Conservation (phyloP, 2,113 vertebrate species). For the Perccottus glenii region DNA sequence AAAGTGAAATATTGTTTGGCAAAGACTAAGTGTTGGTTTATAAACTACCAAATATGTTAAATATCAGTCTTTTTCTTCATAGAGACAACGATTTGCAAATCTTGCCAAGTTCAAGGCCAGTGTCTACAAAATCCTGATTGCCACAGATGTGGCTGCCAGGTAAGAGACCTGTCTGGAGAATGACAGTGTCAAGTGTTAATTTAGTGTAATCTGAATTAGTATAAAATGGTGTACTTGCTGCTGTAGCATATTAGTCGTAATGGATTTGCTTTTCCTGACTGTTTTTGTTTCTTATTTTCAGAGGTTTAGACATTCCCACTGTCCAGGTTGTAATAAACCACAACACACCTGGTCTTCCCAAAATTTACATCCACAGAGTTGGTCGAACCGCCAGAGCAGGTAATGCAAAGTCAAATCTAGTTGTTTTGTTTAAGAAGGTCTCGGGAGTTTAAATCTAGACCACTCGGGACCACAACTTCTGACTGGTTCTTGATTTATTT, state of each 20-base stretch:
- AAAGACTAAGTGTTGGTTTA: too few relatives aligned
- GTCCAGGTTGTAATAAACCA: conserved; percentile 96
- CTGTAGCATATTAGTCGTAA: too few relatives aligned
- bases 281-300: conserved; percentile 38
- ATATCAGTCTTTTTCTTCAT: conserved; percentile 9
- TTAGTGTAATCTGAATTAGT: too few relatives aligned
- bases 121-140: conserved; percentile 92
- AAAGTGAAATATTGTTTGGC: too few relatives aligned
- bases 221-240: too few relatives aligned
- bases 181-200: too few relatives aligned
- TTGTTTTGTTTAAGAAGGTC: neutral
- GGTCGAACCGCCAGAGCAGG: conserved; percentile 94
- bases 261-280: neutral
- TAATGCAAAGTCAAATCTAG: conserved; percentile 35
- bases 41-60: neutral
- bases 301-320: conserved; percentile 93
- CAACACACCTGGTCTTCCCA: conserved; percentile 93
- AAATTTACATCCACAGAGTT: conserved; percentile 94
- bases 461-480: too few relatives aligned
- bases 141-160: conserved; percentile 94
- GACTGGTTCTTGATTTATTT: too few relatives aligned
- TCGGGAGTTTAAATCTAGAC: neutral
- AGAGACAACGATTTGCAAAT: conserved; percentile 92
- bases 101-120: conserved; percentile 96
- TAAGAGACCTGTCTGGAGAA: conserved; percentile 47